Evolutionary conservation across 2,113 vertebrate species (phyloP).

Genomic region (Asarcornis scutulata): DNA sequence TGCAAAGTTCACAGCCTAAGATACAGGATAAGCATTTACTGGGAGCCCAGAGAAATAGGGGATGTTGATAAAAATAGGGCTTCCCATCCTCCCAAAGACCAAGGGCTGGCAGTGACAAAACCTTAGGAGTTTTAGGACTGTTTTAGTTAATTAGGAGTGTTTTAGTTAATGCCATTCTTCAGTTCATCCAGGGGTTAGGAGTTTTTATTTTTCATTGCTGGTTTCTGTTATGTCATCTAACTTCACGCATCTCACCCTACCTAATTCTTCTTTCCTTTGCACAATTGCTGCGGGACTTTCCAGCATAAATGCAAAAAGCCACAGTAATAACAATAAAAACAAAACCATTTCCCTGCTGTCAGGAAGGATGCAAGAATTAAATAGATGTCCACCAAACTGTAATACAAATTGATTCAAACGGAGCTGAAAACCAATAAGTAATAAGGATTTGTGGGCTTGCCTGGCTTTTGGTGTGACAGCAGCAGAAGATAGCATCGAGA

Average conservation of each 20-base stretch:
- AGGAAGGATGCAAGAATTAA: conserved; percentile 37
- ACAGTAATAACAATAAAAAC: background rate
- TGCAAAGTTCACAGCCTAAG: background rate
- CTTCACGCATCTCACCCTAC: background rate
- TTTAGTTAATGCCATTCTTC: background rate
- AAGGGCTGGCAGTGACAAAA: background rate
- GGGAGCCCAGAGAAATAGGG: background rate
- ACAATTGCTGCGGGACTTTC: background rate
- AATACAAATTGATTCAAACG: conserved; percentile 61
- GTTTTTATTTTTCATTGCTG: background rate
- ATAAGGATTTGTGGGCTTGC: conserved; percentile 56
- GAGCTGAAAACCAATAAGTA: conserved; percentile 54
- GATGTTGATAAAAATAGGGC: background rate
- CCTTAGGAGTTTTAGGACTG: background rate
- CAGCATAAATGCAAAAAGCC: background rate
- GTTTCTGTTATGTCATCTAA: background rate
- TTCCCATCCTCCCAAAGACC: background rate
- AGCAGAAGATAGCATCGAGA: background rate
- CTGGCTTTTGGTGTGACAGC: conserved; percentile 33
- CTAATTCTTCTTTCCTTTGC: background rate
- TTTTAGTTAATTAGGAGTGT: background rate
- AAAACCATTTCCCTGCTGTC: background rate
- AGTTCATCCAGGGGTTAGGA: background rate
- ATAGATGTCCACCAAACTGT: background rate
- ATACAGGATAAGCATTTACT: background rate